Evolutionary conservation across 2,888 invertebrate genomes (phyloP).

Genomic region (Drosophila mulleri): DNA sequence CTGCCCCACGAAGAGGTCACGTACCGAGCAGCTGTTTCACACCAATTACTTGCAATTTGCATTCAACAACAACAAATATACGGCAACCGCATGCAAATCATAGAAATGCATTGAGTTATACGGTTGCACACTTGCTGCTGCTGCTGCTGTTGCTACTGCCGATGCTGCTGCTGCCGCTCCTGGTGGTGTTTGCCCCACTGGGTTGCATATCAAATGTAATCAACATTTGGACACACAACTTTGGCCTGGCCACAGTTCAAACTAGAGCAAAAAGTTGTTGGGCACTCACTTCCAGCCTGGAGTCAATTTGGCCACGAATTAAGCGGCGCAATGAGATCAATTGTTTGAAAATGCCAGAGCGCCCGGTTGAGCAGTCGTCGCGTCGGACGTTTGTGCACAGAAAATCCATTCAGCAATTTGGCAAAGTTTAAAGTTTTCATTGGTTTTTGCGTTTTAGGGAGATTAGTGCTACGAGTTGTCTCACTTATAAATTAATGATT

Average conservation of each 20-base stretch:
- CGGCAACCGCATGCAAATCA: slow-evolving; percentile 76
- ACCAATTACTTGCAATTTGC: slow-evolving; percentile 79
- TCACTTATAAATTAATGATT: slow-evolving; percentile 77
- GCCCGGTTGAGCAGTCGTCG: slow-evolving; percentile 4
- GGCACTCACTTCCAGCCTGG: slow-evolving; percentile 30
- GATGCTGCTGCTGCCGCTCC: background rate
- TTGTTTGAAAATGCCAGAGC: slow-evolving; percentile 68
- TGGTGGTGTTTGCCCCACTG: background rate
- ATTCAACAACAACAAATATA: slow-evolving; percentile 57
- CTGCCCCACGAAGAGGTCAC: slow-evolving; percentile 59
- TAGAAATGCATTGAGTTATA: slow-evolving; percentile 61
- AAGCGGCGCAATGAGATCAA: slow-evolving; percentile 78
- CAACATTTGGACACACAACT: slow-evolving; percentile 60
- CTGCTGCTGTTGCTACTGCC: slow-evolving; percentile 1
- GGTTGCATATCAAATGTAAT: slow-evolving; percentile 78
- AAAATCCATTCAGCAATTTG: slow-evolving; percentile 72
- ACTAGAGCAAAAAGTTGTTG: slow-evolving; percentile 35
- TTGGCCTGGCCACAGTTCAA: slow-evolving; percentile 26
- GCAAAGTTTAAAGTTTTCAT: slow-evolving; percentile 67
- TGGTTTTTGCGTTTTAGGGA: slow-evolving; percentile 51
- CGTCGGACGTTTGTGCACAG: slow-evolving; percentile 11
- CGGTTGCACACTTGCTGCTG: slow-evolving; percentile 46
- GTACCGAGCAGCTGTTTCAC: slow-evolving; percentile 75
- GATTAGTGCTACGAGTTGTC: slow-evolving; percentile 33
- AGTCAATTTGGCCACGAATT: slow-evolving; percentile 79